These are phyloP conservation scores for Synergus umbraculus DNA, from an alignment of 2,888 invertebrate species.

Conservation along the genomic window DNA sequence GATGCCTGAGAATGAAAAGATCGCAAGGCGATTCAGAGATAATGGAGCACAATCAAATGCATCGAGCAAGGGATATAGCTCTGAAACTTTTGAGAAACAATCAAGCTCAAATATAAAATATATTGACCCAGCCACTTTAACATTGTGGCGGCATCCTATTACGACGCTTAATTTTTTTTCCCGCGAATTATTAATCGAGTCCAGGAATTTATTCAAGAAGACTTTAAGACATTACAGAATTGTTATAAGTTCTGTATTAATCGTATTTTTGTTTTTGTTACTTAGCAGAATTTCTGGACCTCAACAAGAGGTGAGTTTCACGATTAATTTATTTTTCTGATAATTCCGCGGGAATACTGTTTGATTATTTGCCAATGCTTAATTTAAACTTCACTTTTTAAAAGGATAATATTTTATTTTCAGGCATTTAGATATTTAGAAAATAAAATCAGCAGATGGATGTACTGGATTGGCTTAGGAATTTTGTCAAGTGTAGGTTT, in stretches of 20 bases:
- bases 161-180: conserved; percentile 74
- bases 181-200: conserved; percentile 72
- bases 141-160: conserved; percentile 74
- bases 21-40: conserved; percentile 16
- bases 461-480: conserved; percentile 95
- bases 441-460: conserved; percentile 83
- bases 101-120: conserved; percentile 44
- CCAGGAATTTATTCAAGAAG: conserved; percentile 70
- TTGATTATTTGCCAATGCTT: background rate
- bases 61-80: conserved; percentile 45
- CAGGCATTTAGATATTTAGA: conserved; percentile 73
- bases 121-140: conserved; percentile 69
- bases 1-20: conserved; percentile 12
- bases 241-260: conserved; percentile 69
- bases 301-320: conserved; percentile 70
- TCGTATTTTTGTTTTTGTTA: conserved; percentile 69
- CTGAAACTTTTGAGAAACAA: conserved; percentile 46
- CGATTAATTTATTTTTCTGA: too few species aligned
- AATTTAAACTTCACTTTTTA: background rate
- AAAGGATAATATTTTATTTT: conserved; percentile 47
- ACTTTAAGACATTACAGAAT: conserved; percentile 69
- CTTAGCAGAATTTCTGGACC: conserved; percentile 72
- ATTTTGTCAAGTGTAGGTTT: conserved; percentile 98
- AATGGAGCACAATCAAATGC: conserved; percentile 64
- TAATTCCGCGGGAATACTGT: too few species aligned